Evolutionary conservation across 1,140 invertebrate species (phyloP).

Genomic region (Coelopa frigida): DNA sequence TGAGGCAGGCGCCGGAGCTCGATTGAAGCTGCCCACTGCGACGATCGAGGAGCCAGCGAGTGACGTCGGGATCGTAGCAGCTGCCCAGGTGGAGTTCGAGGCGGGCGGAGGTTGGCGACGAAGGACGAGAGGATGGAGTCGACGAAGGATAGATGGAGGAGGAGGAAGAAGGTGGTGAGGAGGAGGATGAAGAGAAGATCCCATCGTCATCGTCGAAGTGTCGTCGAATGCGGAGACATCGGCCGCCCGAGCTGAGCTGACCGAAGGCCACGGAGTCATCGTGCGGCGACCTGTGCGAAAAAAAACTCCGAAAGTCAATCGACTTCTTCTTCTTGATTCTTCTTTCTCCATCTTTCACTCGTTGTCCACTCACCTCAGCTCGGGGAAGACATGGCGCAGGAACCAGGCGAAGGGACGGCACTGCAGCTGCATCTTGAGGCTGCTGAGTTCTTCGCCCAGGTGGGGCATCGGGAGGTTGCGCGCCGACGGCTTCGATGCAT

Average conservation of each 20-base stretch:
- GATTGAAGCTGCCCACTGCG: conserved; percentile 3
- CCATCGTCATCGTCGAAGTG: background rate
- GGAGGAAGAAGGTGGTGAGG: too few relatives aligned
- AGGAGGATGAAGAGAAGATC: too few relatives aligned
- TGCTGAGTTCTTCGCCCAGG: conserved; percentile 19
- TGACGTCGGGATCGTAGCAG: conserved; percentile 23
- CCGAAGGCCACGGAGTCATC: conserved; percentile 25
- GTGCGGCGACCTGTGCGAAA: conserved; percentile 19
- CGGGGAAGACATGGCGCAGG: conserved; percentile 68
- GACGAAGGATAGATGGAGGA: background rate
- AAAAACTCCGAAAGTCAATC: background rate
- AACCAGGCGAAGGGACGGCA: conserved; percentile 94
- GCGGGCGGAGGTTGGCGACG: background rate
- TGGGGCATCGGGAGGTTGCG: conserved; percentile 21
- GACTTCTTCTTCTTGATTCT: background rate
- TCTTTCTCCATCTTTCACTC: too few relatives aligned
- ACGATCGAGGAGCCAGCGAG: conserved; percentile 26
- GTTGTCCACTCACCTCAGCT: conserved; percentile 39
- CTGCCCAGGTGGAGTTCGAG: conserved; percentile 18
- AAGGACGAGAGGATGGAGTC: background rate
- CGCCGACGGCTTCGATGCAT: conserved; percentile 32
- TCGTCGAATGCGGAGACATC: conserved; percentile 23
- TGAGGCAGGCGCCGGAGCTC: conserved; percentile 8
- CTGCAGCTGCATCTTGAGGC: conserved; percentile 63
- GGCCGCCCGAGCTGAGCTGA: conserved; percentile 19